Base-by-base conservation (phyloP, 1,140 invertebrate genomes). In the Pseudomyrmex pallidus region DNA sequence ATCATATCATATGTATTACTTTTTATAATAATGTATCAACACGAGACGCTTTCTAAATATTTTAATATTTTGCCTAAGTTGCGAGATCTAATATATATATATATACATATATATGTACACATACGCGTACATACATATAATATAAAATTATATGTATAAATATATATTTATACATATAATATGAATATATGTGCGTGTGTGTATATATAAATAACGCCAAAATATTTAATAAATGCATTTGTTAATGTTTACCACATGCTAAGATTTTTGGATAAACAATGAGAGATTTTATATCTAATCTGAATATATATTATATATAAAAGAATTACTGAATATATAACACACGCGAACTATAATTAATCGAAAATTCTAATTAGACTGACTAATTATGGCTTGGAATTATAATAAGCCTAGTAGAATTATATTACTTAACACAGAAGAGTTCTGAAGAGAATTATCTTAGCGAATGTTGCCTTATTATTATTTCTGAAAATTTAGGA, bases 21-120 rank as follows among this genome's bases (percentile, higher is more conserved):
- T 57, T 74, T 62, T 82, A 86, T 74, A 88, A 87, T 83, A 77
- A 88, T 85, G 64, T 44, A 52, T 57, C 86, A 82, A 88, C 76
- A 72, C 82, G 20, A 78, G 22, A 78, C 12, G 13, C 12, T 52
- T 70, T 80, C 22, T 46, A 54, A 46, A 66, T 73, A 46, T 57
- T 68, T 35, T 35, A 35, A 35, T 35, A 4, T 35, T 35, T 35
- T 35, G 35, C 35, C 5, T 35, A 35, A 35, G 35, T 35, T 35
- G 35, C 35, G 35, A 35, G 35, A 35, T 35, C 35, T 35, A 35
- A 35, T 35, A 35, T 35, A 35, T 35, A 35, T 35, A 35, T 35
- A 35, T 35, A 35, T 0, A 35, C 1, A 35, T 35, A 35, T 7
- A 7, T 35, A 35, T 35, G 7, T 7, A 35, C 5, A 35, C 3